Conservation (phyloP, 2,797 vertebrate genomes). For the Hafferia zeledoni region DNA sequence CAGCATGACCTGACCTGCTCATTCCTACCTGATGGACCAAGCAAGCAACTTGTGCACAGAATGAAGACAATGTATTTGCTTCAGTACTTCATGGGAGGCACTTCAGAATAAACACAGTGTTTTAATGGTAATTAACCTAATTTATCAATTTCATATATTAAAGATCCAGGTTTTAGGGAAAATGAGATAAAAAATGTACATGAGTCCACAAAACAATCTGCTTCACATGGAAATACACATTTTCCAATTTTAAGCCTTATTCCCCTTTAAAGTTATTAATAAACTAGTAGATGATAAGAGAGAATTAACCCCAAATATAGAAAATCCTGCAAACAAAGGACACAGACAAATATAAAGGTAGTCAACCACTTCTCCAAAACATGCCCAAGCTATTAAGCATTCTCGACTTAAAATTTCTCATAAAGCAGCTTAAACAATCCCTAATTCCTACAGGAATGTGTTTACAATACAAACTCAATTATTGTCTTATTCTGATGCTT, state of each 20-base stretch:
- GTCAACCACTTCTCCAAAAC: background rate
- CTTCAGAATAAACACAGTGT: background rate
- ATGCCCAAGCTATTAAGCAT: background rate
- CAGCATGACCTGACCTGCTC: background rate
- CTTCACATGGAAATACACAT: background rate
- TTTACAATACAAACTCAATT: conserved; percentile 47
- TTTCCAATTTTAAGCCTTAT: background rate
- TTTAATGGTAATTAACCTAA: background rate
- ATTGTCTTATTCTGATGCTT: background rate
- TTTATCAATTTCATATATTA: background rate
- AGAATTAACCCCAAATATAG: conserved; percentile 5
- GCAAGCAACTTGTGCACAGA: background rate
- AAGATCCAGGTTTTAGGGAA: background rate
- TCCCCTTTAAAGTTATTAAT: background rate
- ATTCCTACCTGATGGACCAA: background rate
- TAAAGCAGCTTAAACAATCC: background rate
- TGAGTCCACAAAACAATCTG: background rate
- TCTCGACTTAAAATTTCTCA: background rate
- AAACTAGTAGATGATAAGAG: background rate
- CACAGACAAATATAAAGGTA: background rate
- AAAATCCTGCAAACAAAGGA: conserved; percentile 14
- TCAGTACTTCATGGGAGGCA: background rate
- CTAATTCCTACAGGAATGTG: background rate
- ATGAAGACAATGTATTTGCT: background rate
- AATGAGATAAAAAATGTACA: background rate